phyloP scores from a whole-genome alignment of 2,888 invertebrate species.

The Villa cingulata region DNA sequence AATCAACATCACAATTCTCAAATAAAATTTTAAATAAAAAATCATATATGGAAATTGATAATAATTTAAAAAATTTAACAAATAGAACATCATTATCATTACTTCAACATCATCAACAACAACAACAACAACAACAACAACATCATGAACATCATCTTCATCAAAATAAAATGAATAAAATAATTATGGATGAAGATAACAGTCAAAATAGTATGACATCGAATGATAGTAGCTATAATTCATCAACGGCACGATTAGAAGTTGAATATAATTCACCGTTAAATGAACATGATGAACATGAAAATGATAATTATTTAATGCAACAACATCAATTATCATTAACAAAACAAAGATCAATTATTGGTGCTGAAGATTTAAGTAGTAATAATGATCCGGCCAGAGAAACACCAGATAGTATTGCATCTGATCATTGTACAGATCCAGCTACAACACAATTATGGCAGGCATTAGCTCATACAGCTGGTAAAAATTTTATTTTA shows the following conservation, averaged over 20 bases:
- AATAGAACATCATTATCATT: no score
- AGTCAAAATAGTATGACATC: neutral
- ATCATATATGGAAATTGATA: no score
- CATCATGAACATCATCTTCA: neutral
- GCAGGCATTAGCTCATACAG: slow-evolving; percentile 35
- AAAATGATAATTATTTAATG: no score
- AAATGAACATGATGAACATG: slow-evolving; percentile 18
- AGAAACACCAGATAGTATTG: slow-evolving; percentile 29
- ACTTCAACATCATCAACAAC: neutral
- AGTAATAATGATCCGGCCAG: slow-evolving; percentile 13
- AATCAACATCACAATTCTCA: no score
- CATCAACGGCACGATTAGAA: slow-evolving; percentile 56
- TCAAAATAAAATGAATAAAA: slow-evolving; percentile 1
- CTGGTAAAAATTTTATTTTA: slow-evolving; percentile 27
- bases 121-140: neutral
- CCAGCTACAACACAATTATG: slow-evolving; percentile 35
- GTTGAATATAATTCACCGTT: slow-evolving; percentile 47
- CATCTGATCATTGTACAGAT: slow-evolving; percentile 34
- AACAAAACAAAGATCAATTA: neutral
- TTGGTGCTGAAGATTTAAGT: slow-evolving; percentile 8
- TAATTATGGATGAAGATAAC: slow-evolving; percentile 7
- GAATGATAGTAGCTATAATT: slow-evolving; percentile 48
- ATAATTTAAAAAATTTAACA: no score
- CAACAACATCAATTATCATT: no score
- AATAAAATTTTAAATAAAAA: no score